Evolutionary conservation across 2,113 vertebrate genomes (phyloP).

Genomic region (Sebastes schlegelii): DNA sequence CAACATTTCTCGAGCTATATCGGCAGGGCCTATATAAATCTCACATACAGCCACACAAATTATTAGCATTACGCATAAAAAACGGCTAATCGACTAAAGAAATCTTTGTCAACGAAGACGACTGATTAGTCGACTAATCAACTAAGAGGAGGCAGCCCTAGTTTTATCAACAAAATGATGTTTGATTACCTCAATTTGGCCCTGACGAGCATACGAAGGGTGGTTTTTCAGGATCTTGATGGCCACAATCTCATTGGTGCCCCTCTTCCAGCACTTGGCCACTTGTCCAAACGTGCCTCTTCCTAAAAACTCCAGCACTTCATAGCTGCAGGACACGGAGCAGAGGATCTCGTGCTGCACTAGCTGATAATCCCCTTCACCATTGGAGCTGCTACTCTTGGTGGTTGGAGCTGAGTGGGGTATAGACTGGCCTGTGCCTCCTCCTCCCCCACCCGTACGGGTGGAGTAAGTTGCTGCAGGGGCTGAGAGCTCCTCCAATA

Average conservation of each 20-base stretch:
- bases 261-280: constrained; percentile 98
- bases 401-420: constrained; percentile 90
- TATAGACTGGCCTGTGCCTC: constrained; percentile 88
- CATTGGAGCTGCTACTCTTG: constrained; percentile 95
- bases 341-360: constrained; percentile 98
- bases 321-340: constrained; percentile 96
- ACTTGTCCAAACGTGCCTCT: constrained; percentile 98
- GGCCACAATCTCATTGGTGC: constrained; percentile 98
- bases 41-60: background rate
- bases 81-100: too few relatives aligned
- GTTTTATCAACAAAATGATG: background rate
- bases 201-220: constrained; percentile 96
- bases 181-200: constrained; percentile 93
- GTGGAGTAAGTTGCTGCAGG: constrained; percentile 94
- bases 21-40: background rate
- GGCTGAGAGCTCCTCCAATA: constrained; percentile 97
- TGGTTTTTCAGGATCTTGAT: constrained; percentile 99
- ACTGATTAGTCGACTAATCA: too few relatives aligned
- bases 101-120: too few relatives aligned
- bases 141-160: too few relatives aligned
- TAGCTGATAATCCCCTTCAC: constrained; percentile 97
- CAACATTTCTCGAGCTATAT: too few relatives aligned
- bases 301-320: constrained; percentile 97
- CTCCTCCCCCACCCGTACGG: constrained; percentile 91
- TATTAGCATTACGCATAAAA: background rate